Evolutionary conservation across 2,113 vertebrate species (phyloP), one percentile per base, ranked within the genome.

Genomic region (Chionis minor): DNA sequence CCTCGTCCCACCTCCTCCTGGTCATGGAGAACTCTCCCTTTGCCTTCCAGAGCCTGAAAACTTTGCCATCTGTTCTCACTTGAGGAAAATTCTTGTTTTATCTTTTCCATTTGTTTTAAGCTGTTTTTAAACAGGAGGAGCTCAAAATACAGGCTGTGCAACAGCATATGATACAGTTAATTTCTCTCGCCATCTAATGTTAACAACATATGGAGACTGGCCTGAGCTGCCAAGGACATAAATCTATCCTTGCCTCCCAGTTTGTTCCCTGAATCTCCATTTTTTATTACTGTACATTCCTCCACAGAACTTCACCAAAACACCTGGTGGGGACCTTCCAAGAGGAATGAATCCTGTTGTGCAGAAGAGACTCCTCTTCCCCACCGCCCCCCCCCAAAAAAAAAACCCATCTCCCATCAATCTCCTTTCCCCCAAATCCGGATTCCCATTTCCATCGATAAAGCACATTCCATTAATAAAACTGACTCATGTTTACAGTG

Each of bases 211-310:
- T 86, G 91, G 95, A 96, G 81, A 66, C 38, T 7, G 51, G 89
- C 55, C 71, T 77, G 71, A 86, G 62, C 55, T 94, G 92, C 91
- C 89, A 97, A 94, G 65, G 54, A 79, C 74, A 86, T 95, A 97
- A 97, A 97, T 95, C 87, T 92, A 86, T 84, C 66, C 63, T 86
- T 92, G 84, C 27, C 92, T 90, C 58, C 84, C 21, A 14, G 54
- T 91, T 95, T 85, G 51, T 62, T 94, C 86, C 51, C 66, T 80
- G 89, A 88, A 91, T 73, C 62, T 80, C 58, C 70, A 5, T 49
- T 88, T 96, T 94, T 95, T 92, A 96, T 86, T 91, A 83, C 74
- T 66, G 61, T 35, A 90, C 87, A 91, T 97, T 95, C 89, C 74
- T 94, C 44, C 21, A 33, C 10, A 91, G 47, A 42, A 79, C 52